phyloP scores from a whole-genome alignment of 2,888 invertebrate genomes.

The Nasonia oneida region DNA sequence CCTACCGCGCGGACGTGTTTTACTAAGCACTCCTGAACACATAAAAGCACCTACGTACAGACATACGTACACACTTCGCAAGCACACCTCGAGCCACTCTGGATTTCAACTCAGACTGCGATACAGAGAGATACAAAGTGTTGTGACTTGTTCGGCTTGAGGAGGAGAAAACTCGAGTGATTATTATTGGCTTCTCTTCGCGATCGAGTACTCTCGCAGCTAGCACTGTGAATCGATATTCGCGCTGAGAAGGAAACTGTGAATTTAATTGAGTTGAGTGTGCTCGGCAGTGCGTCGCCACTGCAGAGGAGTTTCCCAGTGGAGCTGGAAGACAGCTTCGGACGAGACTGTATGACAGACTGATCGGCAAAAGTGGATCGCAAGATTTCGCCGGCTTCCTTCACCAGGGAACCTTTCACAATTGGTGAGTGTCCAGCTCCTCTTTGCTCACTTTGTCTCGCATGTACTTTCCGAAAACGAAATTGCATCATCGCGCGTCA shows the following conservation, averaged over 20 bases:
- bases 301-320: not conserved
- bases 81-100: not conserved
- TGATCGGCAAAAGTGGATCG: conserved; percentile 73
- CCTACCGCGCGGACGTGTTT: conserved; percentile 68
- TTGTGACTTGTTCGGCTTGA: conserved; percentile 26
- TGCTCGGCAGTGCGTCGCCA: conserved; percentile 26
- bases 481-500: not conserved
- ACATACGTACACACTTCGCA: not conserved
- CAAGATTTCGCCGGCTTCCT: conserved; percentile 66
- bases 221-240: not conserved
- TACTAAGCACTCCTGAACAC: not conserved
- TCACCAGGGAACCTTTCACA: conserved; percentile 73
- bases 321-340: conserved; percentile 21
- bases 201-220: conserved; percentile 4
- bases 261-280: conserved; percentile 37
- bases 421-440: conserved; percentile 74
- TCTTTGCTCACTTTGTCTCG: not conserved
- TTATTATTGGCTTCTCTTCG: not conserved
- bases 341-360: conserved; percentile 24
- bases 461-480: not conserved
- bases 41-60: not conserved
- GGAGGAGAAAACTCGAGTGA: not conserved
- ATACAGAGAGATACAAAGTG: conserved; percentile 22
- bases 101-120: not conserved
- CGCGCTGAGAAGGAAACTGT: conserved; percentile 1